A percentile compares a stretch with the other conserved stretches of the same genome.
These are phyloP conservation scores for Rhopalosiphum padi DNA, from an alignment of 1,140 invertebrate genomes.

Conservation along the genomic window DNA sequence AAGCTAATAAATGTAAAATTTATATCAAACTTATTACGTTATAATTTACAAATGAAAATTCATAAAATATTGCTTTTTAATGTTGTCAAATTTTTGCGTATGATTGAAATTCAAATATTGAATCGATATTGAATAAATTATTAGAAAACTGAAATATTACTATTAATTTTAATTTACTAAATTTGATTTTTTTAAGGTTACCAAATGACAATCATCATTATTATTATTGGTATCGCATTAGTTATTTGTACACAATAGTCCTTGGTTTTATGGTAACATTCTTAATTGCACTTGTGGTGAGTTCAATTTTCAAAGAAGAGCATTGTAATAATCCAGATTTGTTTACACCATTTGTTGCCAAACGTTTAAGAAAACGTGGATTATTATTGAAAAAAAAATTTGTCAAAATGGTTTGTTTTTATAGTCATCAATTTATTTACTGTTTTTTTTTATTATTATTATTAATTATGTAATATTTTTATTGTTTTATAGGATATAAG, in stretches of 20 bases:
- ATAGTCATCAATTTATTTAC: background rate
- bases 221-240: slow-evolving; percentile 78
- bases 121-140: no score
- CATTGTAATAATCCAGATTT: slow-evolving; percentile 67
- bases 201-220: slow-evolving; percentile 68
- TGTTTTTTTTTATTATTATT: background rate
- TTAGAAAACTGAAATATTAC: background rate
- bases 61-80: background rate
- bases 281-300: slow-evolving; percentile 71
- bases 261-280: slow-evolving; percentile 74
- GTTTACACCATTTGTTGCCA: slow-evolving; percentile 72
- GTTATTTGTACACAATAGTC: slow-evolving; percentile 86
- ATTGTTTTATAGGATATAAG: slow-evolving; percentile 3
- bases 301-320: slow-evolving; percentile 63
- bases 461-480: background rate
- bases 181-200: slow-evolving; percentile 42
- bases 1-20: no score
- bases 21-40: no score
- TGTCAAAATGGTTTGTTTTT: background rate
- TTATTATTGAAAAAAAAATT: background rate
- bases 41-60: background rate
- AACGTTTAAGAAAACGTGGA: slow-evolving; percentile 32
- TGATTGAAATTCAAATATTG: background rate
- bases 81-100: background rate
- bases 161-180: background rate